Percentiles rank a stretch among this genome's conserved stretches.
phyloP scores from a whole-genome alignment of 2,888 invertebrate species.

The Epirrita christyi region DNA sequence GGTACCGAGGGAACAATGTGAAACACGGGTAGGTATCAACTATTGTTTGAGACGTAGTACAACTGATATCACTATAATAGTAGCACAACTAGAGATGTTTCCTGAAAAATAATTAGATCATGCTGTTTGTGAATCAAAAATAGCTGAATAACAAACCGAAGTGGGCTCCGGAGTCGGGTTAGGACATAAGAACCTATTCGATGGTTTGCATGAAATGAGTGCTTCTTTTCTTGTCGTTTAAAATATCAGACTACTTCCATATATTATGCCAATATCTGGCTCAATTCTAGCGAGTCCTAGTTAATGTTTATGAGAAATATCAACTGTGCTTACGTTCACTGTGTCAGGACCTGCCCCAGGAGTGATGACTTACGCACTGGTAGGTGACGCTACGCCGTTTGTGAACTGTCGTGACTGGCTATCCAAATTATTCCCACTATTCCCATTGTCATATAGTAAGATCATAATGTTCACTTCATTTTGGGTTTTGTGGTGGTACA shows the following conservation, averaged over 20 bases:
- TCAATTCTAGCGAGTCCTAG: too few relatives aligned
- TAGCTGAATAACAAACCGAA: too few relatives aligned
- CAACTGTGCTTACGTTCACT: background rate
- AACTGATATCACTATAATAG: background rate
- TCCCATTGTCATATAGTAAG: background rate
- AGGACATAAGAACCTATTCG: too few relatives aligned
- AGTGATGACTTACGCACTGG: conserved; percentile 41
- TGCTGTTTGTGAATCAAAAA: too few relatives aligned
- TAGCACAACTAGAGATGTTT: too few relatives aligned
- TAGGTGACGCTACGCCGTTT: conserved; percentile 21
- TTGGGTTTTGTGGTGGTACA: background rate
- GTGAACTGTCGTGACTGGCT: conserved; percentile 19
- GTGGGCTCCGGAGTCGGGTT: too few relatives aligned
- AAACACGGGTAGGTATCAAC: conserved; percentile 36
- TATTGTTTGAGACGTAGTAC: conserved; percentile 43
- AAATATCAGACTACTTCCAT: too few relatives aligned
- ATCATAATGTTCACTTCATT: background rate
- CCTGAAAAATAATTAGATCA: too few relatives aligned
- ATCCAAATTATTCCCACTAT: conserved; percentile 11
- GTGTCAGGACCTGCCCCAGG: conserved; percentile 32
- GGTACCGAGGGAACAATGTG: conserved; percentile 62
- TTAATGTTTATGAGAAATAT: too few relatives aligned
- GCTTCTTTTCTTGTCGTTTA: too few relatives aligned
- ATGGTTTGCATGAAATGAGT: too few relatives aligned
- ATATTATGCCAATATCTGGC: too few relatives aligned